phyloP scores from a whole-genome alignment of 2,113 vertebrate genomes.

The Ginglymostoma cirratum region DNA sequence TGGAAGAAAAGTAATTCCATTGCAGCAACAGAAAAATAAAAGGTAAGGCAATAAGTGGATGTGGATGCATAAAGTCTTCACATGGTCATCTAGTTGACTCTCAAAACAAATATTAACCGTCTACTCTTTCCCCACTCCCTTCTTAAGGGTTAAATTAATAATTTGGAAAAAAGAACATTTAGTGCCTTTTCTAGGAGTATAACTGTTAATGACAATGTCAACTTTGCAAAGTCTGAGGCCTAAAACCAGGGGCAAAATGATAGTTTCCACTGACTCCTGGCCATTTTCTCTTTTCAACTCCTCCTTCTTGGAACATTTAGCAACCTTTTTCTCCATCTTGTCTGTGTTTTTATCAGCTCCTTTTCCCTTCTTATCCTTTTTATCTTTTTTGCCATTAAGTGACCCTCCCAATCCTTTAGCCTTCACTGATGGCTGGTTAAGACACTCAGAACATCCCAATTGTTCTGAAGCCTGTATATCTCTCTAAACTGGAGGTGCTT shows the following conservation, averaged over 20 bases:
- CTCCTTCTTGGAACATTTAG: slow-evolving; percentile 75
- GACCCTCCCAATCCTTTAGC: neutral
- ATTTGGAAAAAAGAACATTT: neutral
- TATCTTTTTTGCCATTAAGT: slow-evolving; percentile 77
- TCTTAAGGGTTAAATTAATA: neutral
- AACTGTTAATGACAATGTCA: neutral
- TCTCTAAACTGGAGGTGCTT: too few relatives aligned
- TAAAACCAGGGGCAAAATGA: neutral
- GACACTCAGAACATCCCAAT: too few relatives aligned
- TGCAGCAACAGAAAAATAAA: neutral
- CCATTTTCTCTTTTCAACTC: slow-evolving; percentile 60
- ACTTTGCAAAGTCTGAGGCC: neutral
- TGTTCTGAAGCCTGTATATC: too few relatives aligned
- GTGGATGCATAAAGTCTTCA: neutral
- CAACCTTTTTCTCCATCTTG: slow-evolving; percentile 92
- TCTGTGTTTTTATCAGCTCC: slow-evolving; percentile 85
- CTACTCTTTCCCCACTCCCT: neutral
- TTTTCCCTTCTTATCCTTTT: slow-evolving; percentile 81
- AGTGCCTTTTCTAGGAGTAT: too few relatives aligned
- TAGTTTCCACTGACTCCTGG: neutral
- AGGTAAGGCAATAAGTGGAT: neutral
- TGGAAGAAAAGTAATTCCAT: neutral
- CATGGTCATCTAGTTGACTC: too few relatives aligned
- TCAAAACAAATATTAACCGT: too few relatives aligned
- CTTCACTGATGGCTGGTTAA: neutral